Evolutionary conservation across 2,888 invertebrate species (phyloP), one percentile per base, ranked within the genome.

Genomic region (Mesorhabditis sp.): DNA sequence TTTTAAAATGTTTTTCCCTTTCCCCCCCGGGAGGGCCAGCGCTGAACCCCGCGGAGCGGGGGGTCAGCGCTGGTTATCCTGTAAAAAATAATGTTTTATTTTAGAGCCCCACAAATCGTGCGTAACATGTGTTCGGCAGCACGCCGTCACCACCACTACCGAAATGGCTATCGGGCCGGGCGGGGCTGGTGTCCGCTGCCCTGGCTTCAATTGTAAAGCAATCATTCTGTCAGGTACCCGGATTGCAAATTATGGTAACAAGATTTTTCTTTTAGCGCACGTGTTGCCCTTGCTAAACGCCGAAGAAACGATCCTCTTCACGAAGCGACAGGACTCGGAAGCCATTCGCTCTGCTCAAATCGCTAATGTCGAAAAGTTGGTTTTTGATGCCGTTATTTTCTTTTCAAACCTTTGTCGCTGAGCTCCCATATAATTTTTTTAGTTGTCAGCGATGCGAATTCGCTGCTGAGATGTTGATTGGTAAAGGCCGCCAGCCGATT

Each of bases 91-190:
- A 28, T 28, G 28, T 28, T 28, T 28, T 28, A 28, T 28, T 28
- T 28, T 28, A 28, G 28, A 28, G 28, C 28, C 28, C 28, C 58
- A 50, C n/a, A 50, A 10, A 50, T 50, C n/a, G 7, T 50, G 58
- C n/a, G 58, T n/a, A 50, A 10, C 7, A n/a, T 50, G 58, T 50
- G 58, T 50, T 10, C 58, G 58, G 10, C 58, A 50, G 7, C 58
- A 50, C n/a, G 58, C 58, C 10, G n/a, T 50, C 58, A n/a, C 58
- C 10, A 13, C n/a, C 10, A 50, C 58, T 2, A 50, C 58, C 58
- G 58, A 50, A n/a, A 50, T 50, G 58, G 7, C 58, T 10, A 50
- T 50, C n/a, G 58, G 58, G n/a, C 58, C 58, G 58, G 58, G 58
- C 7, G 58, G 58, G 58, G 7, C n/a, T 10, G 58, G 58, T 13